A percentile compares a stretch with the other conserved stretches of the same genome.
These are phyloP conservation scores for Clistopyga incitator DNA, from an alignment of 2,888 invertebrate species.

Conservation along the genomic window DNA sequence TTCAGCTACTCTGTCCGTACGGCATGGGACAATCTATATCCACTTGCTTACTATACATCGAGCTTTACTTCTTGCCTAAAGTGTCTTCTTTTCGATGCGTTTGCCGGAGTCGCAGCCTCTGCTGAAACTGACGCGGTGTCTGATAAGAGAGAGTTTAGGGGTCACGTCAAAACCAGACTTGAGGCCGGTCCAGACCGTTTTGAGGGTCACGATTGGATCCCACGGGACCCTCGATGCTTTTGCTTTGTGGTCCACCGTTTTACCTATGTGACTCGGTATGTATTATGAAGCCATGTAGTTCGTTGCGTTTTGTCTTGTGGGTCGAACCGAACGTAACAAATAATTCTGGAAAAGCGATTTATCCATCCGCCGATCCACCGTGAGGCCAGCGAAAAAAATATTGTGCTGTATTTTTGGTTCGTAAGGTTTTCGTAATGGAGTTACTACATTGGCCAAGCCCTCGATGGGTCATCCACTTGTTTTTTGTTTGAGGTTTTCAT, in stretches of 20 bases:
- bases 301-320: conserved; percentile 4
- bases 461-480: no score
- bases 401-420: no score
- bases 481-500: no score
- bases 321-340: conserved; percentile 15
- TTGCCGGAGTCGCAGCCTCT: not conserved
- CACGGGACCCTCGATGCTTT: not conserved
- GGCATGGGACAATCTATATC: not conserved
- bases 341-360: conserved; percentile 38
- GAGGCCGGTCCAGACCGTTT: conserved; percentile 16
- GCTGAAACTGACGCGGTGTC: conserved; percentile 27
- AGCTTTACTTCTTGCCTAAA: conserved; percentile 8
- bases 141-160: conserved; percentile 12
- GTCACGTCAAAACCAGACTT: conserved; percentile 6
- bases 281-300: conserved; percentile 9
- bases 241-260: not conserved
- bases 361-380: conserved; percentile 39
- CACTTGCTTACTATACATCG: conserved; percentile 7
- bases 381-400: not conserved
- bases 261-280: not conserved
- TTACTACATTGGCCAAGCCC: no score
- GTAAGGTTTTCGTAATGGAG: no score
- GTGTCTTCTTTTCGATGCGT: conserved; percentile 19
- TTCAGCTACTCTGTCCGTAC: conserved; percentile 5
- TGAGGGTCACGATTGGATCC: conserved; percentile 17